Evolutionary conservation across 2,797 vertebrate genomes (phyloP).

Genomic region (Galagoides demidoff): DNA sequence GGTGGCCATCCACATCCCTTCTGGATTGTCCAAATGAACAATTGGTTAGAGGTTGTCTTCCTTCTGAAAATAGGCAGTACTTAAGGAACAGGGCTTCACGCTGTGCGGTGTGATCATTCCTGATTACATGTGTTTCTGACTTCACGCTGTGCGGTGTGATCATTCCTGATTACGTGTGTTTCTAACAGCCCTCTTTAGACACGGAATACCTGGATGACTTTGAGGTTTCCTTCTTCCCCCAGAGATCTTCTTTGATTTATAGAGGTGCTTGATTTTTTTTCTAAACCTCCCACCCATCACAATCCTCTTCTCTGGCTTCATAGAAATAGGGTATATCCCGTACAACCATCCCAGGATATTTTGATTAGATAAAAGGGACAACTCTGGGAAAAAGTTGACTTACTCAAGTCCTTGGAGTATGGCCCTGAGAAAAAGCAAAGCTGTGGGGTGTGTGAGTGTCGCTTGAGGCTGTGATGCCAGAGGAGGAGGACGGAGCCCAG

Average conservation of each 20-base stretch:
- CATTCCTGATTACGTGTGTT: slow-evolving; percentile 58
- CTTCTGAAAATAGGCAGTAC: slow-evolving; percentile 65
- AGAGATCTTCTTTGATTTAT: slow-evolving; percentile 34
- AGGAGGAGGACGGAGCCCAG: background rate
- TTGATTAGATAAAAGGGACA: background rate
- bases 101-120: slow-evolving; percentile 60
- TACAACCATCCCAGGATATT: slow-evolving; percentile 64
- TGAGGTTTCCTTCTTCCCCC: background rate
- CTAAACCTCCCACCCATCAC: background rate
- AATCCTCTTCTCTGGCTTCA: background rate
- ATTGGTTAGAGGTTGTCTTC: slow-evolving; percentile 46
- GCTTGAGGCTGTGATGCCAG: background rate
- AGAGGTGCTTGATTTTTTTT: slow-evolving; percentile 33
- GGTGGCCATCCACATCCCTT: slow-evolving; percentile 48
- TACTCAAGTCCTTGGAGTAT: background rate
- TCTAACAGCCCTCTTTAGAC: slow-evolving; percentile 44
- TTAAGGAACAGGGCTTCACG: slow-evolving; percentile 55
- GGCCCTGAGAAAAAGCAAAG: slow-evolving; percentile 15
- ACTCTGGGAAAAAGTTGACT: slow-evolving; percentile 59
- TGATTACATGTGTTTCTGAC: slow-evolving; percentile 54
- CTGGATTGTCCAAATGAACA: slow-evolving; percentile 61
- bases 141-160: slow-evolving; percentile 48
- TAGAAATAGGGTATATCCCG: background rate
- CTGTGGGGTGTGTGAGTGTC: background rate
- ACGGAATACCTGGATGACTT: background rate